Evolutionary conservation across 2,888 invertebrate genomes (phyloP).

Genomic region (Drosophila barbarae): DNA sequence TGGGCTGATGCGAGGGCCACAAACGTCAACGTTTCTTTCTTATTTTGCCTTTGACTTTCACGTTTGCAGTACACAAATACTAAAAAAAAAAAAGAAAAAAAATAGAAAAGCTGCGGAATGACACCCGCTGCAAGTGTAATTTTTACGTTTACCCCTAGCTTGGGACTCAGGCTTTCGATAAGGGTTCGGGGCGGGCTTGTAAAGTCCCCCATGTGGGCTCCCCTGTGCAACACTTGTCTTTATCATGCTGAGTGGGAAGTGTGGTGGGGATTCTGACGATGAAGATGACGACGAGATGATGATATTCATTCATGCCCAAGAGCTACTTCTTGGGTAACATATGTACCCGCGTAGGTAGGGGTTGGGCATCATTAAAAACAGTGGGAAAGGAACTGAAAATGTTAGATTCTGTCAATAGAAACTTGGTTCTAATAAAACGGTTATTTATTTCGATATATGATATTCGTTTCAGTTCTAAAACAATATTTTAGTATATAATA

Average conservation of each 20-base stretch:
- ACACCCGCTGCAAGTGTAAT: conserved; percentile 52
- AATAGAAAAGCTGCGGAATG: conserved; percentile 14
- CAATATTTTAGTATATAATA: too few relatives aligned
- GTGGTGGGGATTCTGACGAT: conserved; percentile 12
- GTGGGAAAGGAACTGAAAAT: neutral
- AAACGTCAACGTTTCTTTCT: conserved; percentile 54
- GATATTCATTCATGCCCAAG: conserved; percentile 74
- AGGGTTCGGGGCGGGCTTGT: conserved; percentile 18
- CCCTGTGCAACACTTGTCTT: conserved; percentile 57
- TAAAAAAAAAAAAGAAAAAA: conserved; percentile 20
- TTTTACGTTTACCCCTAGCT: conserved; percentile 70
- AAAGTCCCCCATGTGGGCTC: conserved; percentile 53
- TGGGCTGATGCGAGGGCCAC: conserved; percentile 49
- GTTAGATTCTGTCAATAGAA: neutral
- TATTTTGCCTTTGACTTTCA: conserved; percentile 50
- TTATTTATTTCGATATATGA: neutral
- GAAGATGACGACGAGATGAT: conserved; percentile 46
- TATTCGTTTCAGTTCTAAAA: too few relatives aligned
- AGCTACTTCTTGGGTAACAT: conserved; percentile 66
- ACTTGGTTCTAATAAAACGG: neutral
- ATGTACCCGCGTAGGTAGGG: conserved; percentile 21
- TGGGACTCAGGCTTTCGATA: conserved; percentile 16
- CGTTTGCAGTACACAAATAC: conserved; percentile 28
- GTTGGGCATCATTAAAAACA: conserved; percentile 7
- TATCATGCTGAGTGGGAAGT: conserved; percentile 14